A percentile compares a stretch with the other conserved stretches of the same genome.
Conservation (phyloP, 1,140 invertebrate genomes). For the Lanistes nyassanus region DNA sequence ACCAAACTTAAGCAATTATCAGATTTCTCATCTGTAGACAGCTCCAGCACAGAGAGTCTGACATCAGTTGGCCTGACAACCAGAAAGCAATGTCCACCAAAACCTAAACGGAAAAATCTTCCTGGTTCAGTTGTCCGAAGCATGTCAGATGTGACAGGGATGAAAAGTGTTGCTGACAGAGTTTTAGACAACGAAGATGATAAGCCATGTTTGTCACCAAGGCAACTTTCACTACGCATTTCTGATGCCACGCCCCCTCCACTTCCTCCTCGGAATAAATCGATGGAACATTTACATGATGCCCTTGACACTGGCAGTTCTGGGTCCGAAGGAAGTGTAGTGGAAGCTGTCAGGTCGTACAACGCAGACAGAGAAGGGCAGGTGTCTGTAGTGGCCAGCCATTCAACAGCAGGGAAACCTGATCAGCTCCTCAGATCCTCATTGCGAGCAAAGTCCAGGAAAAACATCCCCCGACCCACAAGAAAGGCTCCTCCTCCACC, state of each 20-base stretch:
- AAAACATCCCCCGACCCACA: slow-evolving; percentile 24
- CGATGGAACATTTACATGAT: slow-evolving; percentile 13
- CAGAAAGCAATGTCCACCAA: slow-evolving; percentile 43
- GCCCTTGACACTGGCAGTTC: not conserved
- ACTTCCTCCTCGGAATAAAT: slow-evolving; percentile 36
- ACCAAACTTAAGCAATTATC: slow-evolving; percentile 23
- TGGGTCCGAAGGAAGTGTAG: not conserved
- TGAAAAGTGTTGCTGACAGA: slow-evolving; percentile 27
- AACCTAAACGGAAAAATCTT: slow-evolving; percentile 43
- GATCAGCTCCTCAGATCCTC: not conserved
- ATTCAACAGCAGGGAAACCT: not conserved
- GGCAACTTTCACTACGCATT: slow-evolving; percentile 33
- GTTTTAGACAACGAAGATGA: slow-evolving; percentile 18
- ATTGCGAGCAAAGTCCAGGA: not conserved
- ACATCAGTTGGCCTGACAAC: slow-evolving; percentile 15
- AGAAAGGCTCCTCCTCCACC: slow-evolving; percentile 41
- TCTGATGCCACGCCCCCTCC: slow-evolving; percentile 29
- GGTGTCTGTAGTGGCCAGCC: not conserved
- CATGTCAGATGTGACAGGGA: slow-evolving; percentile 42
- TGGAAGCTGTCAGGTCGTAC: not conserved
- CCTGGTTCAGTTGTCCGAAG: slow-evolving; percentile 30
- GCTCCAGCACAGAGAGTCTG: slow-evolving; percentile 35
- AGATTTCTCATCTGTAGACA: slow-evolving; percentile 19
- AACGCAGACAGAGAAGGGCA: not conserved
- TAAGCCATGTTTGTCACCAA: slow-evolving; percentile 32